These are phyloP conservation scores for Leptinotarsa lineolata DNA, from an alignment of 1,140 invertebrate genomes.

Conservation along the genomic window DNA sequence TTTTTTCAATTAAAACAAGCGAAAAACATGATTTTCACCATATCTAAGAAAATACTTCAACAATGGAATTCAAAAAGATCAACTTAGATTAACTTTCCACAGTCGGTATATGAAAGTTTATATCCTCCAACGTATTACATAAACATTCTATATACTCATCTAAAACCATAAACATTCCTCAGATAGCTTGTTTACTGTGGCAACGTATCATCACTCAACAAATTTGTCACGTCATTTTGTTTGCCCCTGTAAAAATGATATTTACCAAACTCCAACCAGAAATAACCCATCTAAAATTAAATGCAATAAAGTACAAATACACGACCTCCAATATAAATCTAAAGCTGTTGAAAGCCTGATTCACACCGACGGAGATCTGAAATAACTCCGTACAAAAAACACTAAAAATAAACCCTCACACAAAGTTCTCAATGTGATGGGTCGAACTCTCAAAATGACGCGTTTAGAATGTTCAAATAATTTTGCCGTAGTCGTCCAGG, in stretches of 20 bases:
- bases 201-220: too few relatives aligned
- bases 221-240: background rate
- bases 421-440: conserved; percentile 11
- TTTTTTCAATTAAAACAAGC: too few relatives aligned
- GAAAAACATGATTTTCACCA: too few relatives aligned
- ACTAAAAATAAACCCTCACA: conserved; percentile 24
- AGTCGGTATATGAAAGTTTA: too few relatives aligned
- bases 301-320: conserved; percentile 21
- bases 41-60: too few relatives aligned
- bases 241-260: background rate
- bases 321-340: conserved; percentile 9
- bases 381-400: conserved; percentile 24
- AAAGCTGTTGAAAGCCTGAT: conserved; percentile 20
- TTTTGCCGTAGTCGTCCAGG: conserved; percentile 29
- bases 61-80: too few relatives aligned
- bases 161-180: too few relatives aligned
- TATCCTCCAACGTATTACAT: too few relatives aligned
- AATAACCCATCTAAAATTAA: conserved; percentile 17
- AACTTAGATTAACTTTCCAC: too few relatives aligned
- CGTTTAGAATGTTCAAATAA: conserved; percentile 38
- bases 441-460: conserved; percentile 37
- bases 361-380: conserved; percentile 24
- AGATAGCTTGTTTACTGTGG: too few relatives aligned
- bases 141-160: too few relatives aligned
- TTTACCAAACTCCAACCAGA: conserved; percentile 4